These are phyloP conservation scores for Lordiphosa collinella DNA, from an alignment of 1,140 invertebrate genomes.

Conservation along the genomic window DNA sequence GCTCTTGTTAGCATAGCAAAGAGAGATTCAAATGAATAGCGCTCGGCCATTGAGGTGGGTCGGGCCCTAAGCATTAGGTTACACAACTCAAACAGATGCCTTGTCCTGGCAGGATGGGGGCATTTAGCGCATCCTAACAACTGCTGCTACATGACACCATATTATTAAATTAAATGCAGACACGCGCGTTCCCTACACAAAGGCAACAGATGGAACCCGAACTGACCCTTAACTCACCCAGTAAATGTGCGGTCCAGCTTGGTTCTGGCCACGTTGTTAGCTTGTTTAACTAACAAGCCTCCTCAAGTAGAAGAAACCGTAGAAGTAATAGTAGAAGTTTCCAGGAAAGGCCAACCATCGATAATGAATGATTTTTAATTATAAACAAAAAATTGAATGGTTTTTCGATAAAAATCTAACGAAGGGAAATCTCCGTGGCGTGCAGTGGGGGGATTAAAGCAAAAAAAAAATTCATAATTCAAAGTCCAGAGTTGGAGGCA, in stretches of 20 bases:
- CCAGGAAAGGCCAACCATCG: slow-evolving; percentile 54
- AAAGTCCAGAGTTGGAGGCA: slow-evolving; percentile 17
- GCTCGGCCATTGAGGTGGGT: slow-evolving; percentile 22
- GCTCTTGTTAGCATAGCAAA: slow-evolving; percentile 57
- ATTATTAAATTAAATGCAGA: slow-evolving; percentile 74
- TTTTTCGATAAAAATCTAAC: slow-evolving; percentile 46
- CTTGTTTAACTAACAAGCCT: slow-evolving; percentile 62
- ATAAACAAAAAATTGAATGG: slow-evolving; percentile 18
- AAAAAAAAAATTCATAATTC: slow-evolving; percentile 54
- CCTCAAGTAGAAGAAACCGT: background rate
- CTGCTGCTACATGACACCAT: slow-evolving; percentile 74
- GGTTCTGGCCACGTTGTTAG: slow-evolving; percentile 2
- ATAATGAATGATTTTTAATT: slow-evolving; percentile 70
- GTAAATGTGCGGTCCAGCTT: slow-evolving; percentile 40
- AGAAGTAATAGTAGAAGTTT: slow-evolving; percentile 11
- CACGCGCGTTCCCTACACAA: slow-evolving; percentile 54
- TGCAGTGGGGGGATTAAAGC: slow-evolving; percentile 14
- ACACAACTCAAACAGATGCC: slow-evolving; percentile 66
- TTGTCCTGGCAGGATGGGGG: slow-evolving; percentile 29
- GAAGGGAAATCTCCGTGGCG: slow-evolving; percentile 21
- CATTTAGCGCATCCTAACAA: slow-evolving; percentile 74
- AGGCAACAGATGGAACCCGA: slow-evolving; percentile 45
- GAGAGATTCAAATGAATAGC: slow-evolving; percentile 39
- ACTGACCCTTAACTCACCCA: slow-evolving; percentile 60
- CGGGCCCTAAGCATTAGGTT: slow-evolving; percentile 45